Evolutionary conservation across 2,888 invertebrate species (phyloP).

Genomic region (Noctua janthina): DNA sequence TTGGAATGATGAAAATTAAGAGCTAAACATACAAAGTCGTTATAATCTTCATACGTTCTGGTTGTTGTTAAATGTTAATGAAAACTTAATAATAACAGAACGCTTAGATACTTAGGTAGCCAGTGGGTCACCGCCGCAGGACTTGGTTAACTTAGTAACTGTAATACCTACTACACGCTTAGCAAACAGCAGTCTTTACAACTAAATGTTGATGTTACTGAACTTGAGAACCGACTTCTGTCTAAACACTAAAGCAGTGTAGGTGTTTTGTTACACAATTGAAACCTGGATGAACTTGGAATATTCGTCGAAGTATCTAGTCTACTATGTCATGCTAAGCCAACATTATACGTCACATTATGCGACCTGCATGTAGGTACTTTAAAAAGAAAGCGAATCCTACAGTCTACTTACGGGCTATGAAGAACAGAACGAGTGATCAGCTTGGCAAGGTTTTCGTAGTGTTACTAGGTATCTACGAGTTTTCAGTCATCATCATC

Average conservation of each 20-base stretch:
- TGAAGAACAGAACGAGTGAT: background rate
- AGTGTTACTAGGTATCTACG: background rate
- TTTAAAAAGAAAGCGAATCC: slow-evolving; percentile 27
- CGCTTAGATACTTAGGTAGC: background rate
- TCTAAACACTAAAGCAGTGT: background rate
- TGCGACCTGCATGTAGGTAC: background rate
- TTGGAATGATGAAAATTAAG: background rate
- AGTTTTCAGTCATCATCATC: background rate
- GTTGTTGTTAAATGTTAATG: slow-evolving; percentile 11
- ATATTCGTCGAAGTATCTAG: background rate
- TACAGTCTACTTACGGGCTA: background rate
- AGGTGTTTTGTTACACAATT: background rate
- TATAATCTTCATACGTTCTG: background rate
- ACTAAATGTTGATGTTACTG: slow-evolving; percentile 14
- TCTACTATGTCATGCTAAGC: no score
- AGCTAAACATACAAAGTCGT: background rate
- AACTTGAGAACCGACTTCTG: background rate
- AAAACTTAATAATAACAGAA: slow-evolving; percentile 1
- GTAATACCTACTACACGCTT: background rate
- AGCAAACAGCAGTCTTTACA: slow-evolving; percentile 15
- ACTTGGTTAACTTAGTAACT: slow-evolving; percentile 13
- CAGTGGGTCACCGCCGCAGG: background rate
- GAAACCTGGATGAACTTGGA: background rate
- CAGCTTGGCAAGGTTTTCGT: background rate
- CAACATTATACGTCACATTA: background rate